A percentile compares a stretch with the other conserved stretches of the same genome.
These are phyloP conservation scores for Trididemnum nubilum DNA, from an alignment of 23 tunicate genomes.

Conservation along the genomic window DNA sequence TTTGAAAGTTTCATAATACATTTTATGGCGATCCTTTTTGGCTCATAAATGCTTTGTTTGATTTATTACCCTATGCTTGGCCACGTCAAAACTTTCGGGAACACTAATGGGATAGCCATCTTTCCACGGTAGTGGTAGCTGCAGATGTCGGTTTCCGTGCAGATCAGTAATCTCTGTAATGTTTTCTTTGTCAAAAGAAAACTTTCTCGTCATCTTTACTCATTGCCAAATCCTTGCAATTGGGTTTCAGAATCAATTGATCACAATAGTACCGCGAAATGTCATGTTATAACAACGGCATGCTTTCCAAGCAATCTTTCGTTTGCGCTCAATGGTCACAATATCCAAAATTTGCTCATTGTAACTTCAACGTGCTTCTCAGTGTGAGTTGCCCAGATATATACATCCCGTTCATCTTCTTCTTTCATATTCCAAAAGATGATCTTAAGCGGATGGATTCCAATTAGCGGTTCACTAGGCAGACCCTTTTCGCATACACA, in stretches of 20 bases:
- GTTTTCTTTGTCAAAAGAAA: background rate
- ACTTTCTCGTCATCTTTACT: background rate
- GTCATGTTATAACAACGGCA: background rate
- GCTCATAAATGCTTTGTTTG: background rate
- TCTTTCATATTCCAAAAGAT: background rate
- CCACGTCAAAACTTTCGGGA: background rate
- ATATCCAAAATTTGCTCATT: background rate
- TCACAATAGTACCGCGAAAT: background rate
- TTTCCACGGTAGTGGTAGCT: conserved; percentile 19
- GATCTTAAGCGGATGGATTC: background rate
- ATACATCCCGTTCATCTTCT: background rate
- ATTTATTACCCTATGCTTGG: background rate
- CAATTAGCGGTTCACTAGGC: background rate
- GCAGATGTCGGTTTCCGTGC: background rate
- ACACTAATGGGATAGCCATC: conserved; percentile 10
- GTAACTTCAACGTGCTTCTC: background rate
- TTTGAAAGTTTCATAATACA: background rate
- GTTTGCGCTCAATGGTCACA: background rate
- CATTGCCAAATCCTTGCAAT: background rate
- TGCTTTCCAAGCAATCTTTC: background rate
- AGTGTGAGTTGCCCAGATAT: background rate
- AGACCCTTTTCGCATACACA: too few relatives aligned
- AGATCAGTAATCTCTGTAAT: background rate
- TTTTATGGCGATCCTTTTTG: background rate
- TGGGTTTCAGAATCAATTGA: background rate